A percentile compares a stretch with the other conserved stretches of the same genome.
Conservation (phyloP, 2,797 vertebrate genomes). For the Poeciliopsis presidionis region DNA sequence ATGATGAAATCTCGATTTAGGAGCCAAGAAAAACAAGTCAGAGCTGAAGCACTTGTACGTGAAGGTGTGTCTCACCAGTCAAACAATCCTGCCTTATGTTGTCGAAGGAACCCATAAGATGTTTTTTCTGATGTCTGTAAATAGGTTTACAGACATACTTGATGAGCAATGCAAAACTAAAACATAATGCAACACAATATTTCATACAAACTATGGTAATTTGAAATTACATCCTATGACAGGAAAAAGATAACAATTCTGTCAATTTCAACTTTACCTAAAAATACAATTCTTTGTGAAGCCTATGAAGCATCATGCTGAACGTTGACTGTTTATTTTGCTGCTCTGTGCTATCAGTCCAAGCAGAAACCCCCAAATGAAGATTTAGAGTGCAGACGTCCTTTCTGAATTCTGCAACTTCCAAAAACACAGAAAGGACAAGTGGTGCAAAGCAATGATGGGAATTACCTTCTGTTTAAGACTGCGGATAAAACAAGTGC, state of each 20-base stretch:
- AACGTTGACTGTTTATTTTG: background rate
- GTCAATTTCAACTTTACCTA: background rate
- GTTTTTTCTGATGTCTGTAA: background rate
- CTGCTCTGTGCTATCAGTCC: background rate
- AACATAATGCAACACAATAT: background rate
- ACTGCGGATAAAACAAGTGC: slow-evolving; percentile 33
- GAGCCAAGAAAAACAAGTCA: background rate
- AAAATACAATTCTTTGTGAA: background rate
- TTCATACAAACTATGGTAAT: background rate
- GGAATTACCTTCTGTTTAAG: slow-evolving; percentile 71
- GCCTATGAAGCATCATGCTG: background rate
- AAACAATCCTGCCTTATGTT: background rate
- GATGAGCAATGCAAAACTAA: background rate
- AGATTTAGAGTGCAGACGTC: background rate
- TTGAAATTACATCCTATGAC: background rate
- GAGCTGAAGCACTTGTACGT: background rate
- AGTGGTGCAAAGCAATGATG: slow-evolving; percentile 55
- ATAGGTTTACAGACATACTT: background rate
- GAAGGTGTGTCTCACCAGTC: background rate
- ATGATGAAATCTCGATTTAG: background rate
- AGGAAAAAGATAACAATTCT: background rate
- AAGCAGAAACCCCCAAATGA: background rate
- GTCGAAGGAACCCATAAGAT: background rate
- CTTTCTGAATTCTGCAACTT: slow-evolving; percentile 11
- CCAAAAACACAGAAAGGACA: slow-evolving; percentile 45